Percentiles rank a stretch among this genome's conserved stretches.
Conservation (phyloP, 2,113 vertebrate genomes). For the Trematocara marginatum region DNA sequence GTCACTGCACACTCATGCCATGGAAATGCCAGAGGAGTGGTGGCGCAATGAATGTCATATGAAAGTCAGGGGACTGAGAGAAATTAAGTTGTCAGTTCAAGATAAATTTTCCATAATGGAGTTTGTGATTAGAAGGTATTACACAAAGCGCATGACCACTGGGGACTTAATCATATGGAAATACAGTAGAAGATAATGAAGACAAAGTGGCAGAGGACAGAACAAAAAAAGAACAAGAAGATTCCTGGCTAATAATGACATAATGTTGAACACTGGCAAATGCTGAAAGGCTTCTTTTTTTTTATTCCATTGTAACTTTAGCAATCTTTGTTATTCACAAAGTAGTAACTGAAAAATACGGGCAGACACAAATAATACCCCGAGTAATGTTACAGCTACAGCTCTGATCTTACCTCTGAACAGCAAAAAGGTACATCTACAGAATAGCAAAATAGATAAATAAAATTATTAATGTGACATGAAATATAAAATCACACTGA, state of each 20-base stretch:
- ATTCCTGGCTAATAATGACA: not conserved
- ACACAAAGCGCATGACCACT: constrained; percentile 18
- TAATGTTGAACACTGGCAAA: not conserved
- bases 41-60: constrained; percentile 50
- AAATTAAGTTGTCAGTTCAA: constrained; percentile 55
- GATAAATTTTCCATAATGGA: constrained; percentile 32
- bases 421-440: not conserved
- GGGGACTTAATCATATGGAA: constrained; percentile 37
- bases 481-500: not conserved
- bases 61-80: constrained; percentile 59
- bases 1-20: constrained; percentile 44
- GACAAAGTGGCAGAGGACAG: not conserved
- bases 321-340: not conserved
- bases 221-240: not conserved
- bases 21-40: constrained; percentile 18
- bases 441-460: not conserved
- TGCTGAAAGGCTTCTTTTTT: not conserved
- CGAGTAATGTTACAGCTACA: not conserved
- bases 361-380: not conserved
- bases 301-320: not conserved
- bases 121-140: constrained; percentile 42
- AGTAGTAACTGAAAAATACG: not conserved
- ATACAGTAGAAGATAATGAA: constrained; percentile 22
- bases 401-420: not conserved
- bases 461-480: not conserved